phyloP scores from a whole-genome alignment of 2,888 invertebrate genomes.

The Gryllus longicercus region DNA sequence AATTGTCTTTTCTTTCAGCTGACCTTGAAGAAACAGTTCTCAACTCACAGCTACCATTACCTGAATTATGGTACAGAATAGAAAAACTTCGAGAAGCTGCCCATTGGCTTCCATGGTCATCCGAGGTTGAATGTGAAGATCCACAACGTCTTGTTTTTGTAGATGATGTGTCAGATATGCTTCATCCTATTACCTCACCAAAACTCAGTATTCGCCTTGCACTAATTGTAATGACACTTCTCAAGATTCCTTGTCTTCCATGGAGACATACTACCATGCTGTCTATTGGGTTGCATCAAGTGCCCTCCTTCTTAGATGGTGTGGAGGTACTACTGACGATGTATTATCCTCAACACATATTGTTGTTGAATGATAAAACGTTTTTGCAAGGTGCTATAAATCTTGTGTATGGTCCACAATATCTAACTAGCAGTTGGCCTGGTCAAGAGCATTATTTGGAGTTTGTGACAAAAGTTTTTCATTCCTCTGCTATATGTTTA shows the following conservation, averaged over 20 bases:
- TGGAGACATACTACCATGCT: conserved; percentile 41
- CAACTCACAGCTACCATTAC: conserved; percentile 63
- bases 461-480: conserved; percentile 54
- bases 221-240: conserved; percentile 47
- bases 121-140: conserved; percentile 54
- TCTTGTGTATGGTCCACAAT: conserved; percentile 53
- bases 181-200: conserved; percentile 62
- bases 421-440: conserved; percentile 53
- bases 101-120: conserved; percentile 62
- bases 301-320: conserved; percentile 51
- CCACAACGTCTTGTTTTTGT: conserved; percentile 63
- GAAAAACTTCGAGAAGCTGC: conserved; percentile 69
- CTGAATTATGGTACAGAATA: conserved; percentile 70
- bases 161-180: conserved; percentile 63
- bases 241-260: conserved; percentile 58
- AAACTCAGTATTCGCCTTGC: conserved; percentile 58
- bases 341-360: conserved; percentile 40
- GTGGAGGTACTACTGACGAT: conserved; percentile 51
- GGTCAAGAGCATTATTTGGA: conserved; percentile 59
- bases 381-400: conserved; percentile 49
- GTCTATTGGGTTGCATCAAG: conserved; percentile 43
- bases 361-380: conserved; percentile 46
- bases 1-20: conserved; percentile 43
- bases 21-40: conserved; percentile 62
- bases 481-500: conserved; percentile 53